A percentile compares a stretch with the other conserved stretches of the same genome.
phyloP scores from a whole-genome alignment of 2,113 vertebrate species.

The Corvus cornix region DNA sequence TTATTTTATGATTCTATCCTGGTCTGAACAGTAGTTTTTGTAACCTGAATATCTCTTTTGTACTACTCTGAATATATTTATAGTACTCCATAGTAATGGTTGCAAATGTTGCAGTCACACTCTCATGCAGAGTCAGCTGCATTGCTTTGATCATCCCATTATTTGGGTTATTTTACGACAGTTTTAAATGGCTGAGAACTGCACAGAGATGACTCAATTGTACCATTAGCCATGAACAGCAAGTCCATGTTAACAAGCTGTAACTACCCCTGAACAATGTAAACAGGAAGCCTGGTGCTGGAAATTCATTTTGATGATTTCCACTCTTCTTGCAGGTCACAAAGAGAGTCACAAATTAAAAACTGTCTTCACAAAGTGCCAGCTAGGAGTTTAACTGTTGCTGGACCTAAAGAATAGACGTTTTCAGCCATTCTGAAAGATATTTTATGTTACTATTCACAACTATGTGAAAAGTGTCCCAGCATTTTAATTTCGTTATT shows the following conservation, averaged over 20 bases:
- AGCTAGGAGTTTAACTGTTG: not conserved
- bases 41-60: not conserved
- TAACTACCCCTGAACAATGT: not conserved
- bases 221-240: not conserved
- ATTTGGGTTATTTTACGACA: not conserved
- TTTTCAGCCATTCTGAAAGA: not conserved
- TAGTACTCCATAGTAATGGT: not conserved
- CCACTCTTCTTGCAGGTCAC: not conserved
- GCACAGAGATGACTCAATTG: not conserved
- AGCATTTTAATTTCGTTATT: not conserved
- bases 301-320: constrained; percentile 11
- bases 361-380: not conserved
- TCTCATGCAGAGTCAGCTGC: not conserved
- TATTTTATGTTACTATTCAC: not conserved
- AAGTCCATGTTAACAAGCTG: not conserved
- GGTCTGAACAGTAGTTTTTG: not conserved
- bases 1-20: not conserved
- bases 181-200: constrained; percentile 10
- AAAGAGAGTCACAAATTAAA: not conserved
- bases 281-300: constrained; percentile 23
- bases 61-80: not conserved
- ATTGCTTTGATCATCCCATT: constrained; percentile 25
- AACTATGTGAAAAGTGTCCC: not conserved
- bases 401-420: not conserved
- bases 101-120: not conserved